Evolutionary conservation across 2,888 invertebrate genomes (phyloP).

Genomic region (Homarus gammarus): DNA sequence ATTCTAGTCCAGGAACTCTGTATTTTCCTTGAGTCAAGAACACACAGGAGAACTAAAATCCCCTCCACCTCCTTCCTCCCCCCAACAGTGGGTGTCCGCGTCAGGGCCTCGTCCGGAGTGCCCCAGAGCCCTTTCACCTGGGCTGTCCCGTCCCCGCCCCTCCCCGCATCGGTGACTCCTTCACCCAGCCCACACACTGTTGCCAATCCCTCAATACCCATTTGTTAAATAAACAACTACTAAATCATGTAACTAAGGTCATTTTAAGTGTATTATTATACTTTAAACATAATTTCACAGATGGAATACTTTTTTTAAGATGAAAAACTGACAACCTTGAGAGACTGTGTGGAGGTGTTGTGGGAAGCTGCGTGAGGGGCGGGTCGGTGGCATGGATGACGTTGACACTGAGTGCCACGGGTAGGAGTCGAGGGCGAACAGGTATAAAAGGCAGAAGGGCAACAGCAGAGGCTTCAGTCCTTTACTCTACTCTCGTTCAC

Average conservation of each 20-base stretch:
- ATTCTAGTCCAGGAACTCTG: too few species aligned
- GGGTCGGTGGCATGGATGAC: background rate
- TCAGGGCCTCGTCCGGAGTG: background rate
- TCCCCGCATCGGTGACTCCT: background rate
- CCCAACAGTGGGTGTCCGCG: background rate
- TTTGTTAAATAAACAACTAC: too few species aligned
- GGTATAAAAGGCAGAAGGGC: constrained; percentile 24
- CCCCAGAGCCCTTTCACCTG: background rate
- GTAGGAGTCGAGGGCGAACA: background rate
- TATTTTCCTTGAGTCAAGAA: too few species aligned
- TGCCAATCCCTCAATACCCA: background rate
- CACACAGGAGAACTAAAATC: too few species aligned
- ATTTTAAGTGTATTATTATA: too few species aligned
- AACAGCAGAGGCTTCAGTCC: constrained; percentile 14
- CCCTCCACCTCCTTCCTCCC: background rate
- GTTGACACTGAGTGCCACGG: background rate
- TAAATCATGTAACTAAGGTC: too few species aligned
- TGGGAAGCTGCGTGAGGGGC: background rate
- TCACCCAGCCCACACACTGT: background rate
- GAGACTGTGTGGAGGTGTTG: background rate
- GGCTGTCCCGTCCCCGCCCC: background rate
- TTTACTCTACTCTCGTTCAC: background rate
- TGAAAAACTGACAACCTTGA: too few species aligned
- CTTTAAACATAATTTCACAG: too few species aligned
- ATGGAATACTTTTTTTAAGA: too few species aligned